Percentiles rank a stretch among this genome's conserved stretches.
Evolutionary conservation across 2,113 vertebrate genomes (phyloP).

Genomic region (Ursus arctos): DNA sequence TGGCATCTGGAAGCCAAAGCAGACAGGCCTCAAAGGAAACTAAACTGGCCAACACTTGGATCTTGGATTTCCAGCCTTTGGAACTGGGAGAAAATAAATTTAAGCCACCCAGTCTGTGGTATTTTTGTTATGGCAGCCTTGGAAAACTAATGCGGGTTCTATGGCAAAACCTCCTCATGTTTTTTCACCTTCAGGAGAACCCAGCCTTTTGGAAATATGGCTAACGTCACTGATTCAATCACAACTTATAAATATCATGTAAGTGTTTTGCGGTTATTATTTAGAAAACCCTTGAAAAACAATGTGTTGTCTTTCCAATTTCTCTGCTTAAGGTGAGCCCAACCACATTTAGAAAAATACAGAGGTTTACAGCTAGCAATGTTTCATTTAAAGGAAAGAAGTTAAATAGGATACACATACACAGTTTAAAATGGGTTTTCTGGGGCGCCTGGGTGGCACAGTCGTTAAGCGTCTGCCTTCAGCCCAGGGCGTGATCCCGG

Average conservation of each 20-base stretch:
- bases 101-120: neutral
- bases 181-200: slow-evolving; percentile 73
- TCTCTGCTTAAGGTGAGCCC: neutral
- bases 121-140: neutral
- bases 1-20: neutral
- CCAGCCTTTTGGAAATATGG: slow-evolving; percentile 53
- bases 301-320: neutral
- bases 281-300: slow-evolving; percentile 44
- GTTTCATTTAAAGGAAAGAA: neutral
- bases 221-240: slow-evolving; percentile 56
- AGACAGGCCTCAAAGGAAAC: neutral
- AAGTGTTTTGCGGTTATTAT: neutral
- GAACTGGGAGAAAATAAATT: neutral
- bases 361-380: neutral
- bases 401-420: neutral
- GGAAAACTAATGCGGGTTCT: neutral
- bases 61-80: neutral
- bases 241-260: slow-evolving; percentile 25
- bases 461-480: too few species aligned
- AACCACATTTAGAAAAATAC: neutral
- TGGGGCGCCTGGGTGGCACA: too few species aligned
- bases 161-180: slow-evolving; percentile 48
- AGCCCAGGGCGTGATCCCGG: too few species aligned
- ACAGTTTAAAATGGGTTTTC: slow-evolving; percentile 29
- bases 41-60: neutral